phyloP scores from a whole-genome alignment of 2,113 vertebrate species.

The Helogale parvula region DNA sequence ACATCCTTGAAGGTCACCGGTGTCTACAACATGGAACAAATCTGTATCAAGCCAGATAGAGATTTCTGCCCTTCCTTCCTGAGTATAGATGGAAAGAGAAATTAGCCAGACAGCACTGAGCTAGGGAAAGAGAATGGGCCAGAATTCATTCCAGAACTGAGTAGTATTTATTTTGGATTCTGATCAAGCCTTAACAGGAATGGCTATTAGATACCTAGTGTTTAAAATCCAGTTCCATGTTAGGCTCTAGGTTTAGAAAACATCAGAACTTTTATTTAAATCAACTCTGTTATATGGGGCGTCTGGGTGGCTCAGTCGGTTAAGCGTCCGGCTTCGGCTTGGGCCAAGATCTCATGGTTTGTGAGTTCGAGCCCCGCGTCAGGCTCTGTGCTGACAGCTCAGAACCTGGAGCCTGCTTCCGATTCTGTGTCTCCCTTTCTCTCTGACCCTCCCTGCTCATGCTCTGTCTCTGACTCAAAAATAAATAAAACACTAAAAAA shows the following conservation, averaged over 20 bases:
- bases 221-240: background rate
- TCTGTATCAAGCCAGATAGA: background rate
- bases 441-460: too few relatives aligned
- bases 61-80: background rate
- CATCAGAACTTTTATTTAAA: conserved; percentile 22
- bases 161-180: background rate
- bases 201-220: background rate
- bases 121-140: background rate
- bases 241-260: background rate
- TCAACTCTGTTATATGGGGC: background rate
- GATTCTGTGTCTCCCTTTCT: too few relatives aligned
- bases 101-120: background rate
- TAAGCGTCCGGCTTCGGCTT: too few relatives aligned
- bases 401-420: too few relatives aligned
- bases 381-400: too few relatives aligned
- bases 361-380: too few relatives aligned
- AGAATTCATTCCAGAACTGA: background rate
- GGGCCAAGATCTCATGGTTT: too few relatives aligned
- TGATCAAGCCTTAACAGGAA: background rate
- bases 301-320: too few relatives aligned
- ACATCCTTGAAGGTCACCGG: conserved; percentile 72
- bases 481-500: too few relatives aligned
- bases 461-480: too few relatives aligned
- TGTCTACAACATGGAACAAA: conserved; percentile 44
- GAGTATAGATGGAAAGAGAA: background rate